Conservation (phyloP, 1,140 invertebrate species). For the Caerostris extrusa region DNA sequence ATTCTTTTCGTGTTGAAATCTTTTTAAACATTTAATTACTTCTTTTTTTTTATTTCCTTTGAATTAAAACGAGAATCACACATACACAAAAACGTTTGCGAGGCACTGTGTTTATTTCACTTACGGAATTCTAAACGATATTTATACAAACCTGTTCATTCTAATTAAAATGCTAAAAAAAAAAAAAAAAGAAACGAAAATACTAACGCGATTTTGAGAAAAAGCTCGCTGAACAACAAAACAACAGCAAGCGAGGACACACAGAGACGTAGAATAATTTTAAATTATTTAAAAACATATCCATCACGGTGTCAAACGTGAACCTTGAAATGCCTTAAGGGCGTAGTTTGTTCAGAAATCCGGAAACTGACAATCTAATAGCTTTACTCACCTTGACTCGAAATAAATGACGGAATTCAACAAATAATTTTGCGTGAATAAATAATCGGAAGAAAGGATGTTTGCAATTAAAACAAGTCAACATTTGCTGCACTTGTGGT, state of each 20-base stretch:
- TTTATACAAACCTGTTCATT: too few species aligned
- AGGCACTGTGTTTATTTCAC: too few species aligned
- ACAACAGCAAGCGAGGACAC: neutral
- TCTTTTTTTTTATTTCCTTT: too few species aligned
- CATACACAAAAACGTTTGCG: too few species aligned
- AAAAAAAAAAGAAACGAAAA: neutral
- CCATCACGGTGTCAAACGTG: neutral
- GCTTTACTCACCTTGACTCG: neutral
- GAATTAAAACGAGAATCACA: too few species aligned
- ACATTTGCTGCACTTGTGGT: too few species aligned
- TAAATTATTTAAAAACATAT: neutral
- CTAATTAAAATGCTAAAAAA: too few species aligned
- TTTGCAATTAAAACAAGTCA: neutral
- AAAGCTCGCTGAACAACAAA: neutral
- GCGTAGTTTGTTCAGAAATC: slow-evolving; percentile 18
- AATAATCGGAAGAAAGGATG: neutral
- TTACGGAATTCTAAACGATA: too few species aligned
- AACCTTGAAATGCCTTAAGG: slow-evolving; percentile 24
- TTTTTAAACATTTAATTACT: too few species aligned
- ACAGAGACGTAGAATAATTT: neutral
- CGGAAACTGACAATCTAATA: neutral
- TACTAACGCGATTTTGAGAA: neutral
- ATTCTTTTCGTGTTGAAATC: too few species aligned
- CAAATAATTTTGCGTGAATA: neutral
- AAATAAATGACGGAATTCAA: neutral